Percentiles rank a stretch among this genome's conserved stretches.
phyloP scores from a whole-genome alignment of 2,888 invertebrate species.

The Lasioglossum vierecki region DNA sequence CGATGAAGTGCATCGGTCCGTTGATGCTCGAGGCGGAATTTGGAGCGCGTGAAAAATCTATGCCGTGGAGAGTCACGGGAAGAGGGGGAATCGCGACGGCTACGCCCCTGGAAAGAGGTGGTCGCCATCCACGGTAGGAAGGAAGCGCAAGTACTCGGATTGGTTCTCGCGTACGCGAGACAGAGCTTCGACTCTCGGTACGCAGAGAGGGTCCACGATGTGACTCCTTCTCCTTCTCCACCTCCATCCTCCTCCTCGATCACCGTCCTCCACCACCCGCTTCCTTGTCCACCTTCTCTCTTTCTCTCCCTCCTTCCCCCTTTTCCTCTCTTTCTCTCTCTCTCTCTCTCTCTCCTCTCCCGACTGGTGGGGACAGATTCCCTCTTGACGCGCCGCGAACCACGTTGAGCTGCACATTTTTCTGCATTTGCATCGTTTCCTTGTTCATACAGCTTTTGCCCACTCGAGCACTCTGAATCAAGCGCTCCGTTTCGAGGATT shows the following conservation, averaged over 20 bases:
- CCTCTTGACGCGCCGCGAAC: conserved; percentile 74
- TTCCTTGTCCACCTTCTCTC: conserved; percentile 59
- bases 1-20: conserved; percentile 57
- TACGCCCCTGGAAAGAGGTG: conserved; percentile 83
- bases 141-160: conserved; percentile 82
- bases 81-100: conserved; percentile 71
- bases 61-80: conserved; percentile 66
- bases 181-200: conserved; percentile 75
- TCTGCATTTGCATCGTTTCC: conserved; percentile 70
- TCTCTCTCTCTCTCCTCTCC: conserved; percentile 36
- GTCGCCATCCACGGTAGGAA: conserved; percentile 81
- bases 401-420: conserved; percentile 72
- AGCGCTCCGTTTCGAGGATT: conserved; percentile 11
- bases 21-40: conserved; percentile 70
- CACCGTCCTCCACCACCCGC: conserved; percentile 46
- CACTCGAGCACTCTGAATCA: conserved; percentile 58
- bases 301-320: conserved; percentile 47
- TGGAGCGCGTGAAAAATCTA: conserved; percentile 76
- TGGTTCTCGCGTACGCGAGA: conserved; percentile 80
- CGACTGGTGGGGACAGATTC: conserved; percentile 76
- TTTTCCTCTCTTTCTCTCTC: conserved; percentile 46
- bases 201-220: conserved; percentile 74
- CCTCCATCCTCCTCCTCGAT: conserved; percentile 58
- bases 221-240: conserved; percentile 70
- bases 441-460: conserved; percentile 50